A percentile compares a stretch with the other conserved stretches of the same genome.
Conservation (phyloP, 2,797 vertebrate genomes). For the Cuniculus paca region DNA sequence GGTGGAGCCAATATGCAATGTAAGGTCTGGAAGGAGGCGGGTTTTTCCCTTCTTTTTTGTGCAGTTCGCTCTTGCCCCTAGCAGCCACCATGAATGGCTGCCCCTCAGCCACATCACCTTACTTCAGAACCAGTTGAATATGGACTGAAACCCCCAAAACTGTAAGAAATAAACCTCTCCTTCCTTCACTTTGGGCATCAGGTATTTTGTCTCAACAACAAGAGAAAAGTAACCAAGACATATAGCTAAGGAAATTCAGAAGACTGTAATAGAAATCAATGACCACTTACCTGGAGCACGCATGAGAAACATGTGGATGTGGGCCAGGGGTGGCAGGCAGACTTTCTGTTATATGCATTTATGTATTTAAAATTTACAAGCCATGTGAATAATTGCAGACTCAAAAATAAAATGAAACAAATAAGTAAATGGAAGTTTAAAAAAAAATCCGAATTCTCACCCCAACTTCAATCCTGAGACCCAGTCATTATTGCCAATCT, state of each 20-base stretch:
- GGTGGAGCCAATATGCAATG: no score
- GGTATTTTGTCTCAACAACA: no score
- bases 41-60: no score
- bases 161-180: no score
- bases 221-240: no score
- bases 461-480: neutral
- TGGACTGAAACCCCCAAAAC: no score
- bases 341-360: neutral
- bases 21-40: no score
- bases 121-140: no score
- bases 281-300: neutral
- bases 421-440: neutral
- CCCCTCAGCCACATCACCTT: no score
- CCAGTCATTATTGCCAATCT: neutral
- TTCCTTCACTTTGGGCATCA: no score
- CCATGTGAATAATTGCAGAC: neutral
- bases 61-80: no score
- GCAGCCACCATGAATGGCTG: no score
- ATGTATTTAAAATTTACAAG: neutral
- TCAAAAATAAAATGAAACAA: constrained; percentile 12
- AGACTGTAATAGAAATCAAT: neutral
- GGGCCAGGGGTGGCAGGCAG: neutral
- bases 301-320: neutral
- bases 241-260: constrained; percentile 11
- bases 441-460: neutral